Percentiles rank a stretch among this genome's conserved stretches.
phyloP scores from a whole-genome alignment of 2,113 vertebrate species.

The Ginglymostoma cirratum region DNA sequence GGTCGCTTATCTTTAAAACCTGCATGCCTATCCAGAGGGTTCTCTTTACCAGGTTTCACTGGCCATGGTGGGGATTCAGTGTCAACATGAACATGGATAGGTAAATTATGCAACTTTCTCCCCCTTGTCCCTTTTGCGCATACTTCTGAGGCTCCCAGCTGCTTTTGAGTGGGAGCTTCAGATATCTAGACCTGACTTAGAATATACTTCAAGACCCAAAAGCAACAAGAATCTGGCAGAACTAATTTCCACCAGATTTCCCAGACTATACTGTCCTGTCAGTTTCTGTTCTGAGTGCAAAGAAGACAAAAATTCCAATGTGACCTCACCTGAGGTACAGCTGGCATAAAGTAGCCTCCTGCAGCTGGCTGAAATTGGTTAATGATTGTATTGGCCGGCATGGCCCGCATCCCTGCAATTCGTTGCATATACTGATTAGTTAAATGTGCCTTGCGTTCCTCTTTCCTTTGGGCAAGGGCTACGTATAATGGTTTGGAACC shows the following conservation, averaged over 20 bases:
- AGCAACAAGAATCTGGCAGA: background rate
- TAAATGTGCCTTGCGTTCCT: constrained; percentile 92
- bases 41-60: background rate
- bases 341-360: constrained; percentile 90
- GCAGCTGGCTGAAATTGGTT: constrained; percentile 96
- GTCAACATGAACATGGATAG: background rate
- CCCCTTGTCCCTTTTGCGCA: background rate
- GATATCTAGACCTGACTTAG: background rate
- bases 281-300: background rate
- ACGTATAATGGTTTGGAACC: constrained; percentile 95
- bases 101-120: background rate
- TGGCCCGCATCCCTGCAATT: constrained; percentile 91
- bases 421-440: constrained; percentile 99
- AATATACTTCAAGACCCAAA: background rate
- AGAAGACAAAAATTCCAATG: background rate
- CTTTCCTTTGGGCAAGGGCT: constrained; percentile 91
- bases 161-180: background rate
- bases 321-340: constrained; percentile 81
- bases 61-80: background rate
- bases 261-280: background rate
- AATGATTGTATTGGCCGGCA: constrained; percentile 93
- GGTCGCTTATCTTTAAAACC: background rate
- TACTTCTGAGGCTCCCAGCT: background rate
- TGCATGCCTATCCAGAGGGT: background rate
- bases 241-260: background rate